Evolutionary conservation across 2,888 invertebrate species (phyloP).

Genomic region (Orthosia gothica): DNA sequence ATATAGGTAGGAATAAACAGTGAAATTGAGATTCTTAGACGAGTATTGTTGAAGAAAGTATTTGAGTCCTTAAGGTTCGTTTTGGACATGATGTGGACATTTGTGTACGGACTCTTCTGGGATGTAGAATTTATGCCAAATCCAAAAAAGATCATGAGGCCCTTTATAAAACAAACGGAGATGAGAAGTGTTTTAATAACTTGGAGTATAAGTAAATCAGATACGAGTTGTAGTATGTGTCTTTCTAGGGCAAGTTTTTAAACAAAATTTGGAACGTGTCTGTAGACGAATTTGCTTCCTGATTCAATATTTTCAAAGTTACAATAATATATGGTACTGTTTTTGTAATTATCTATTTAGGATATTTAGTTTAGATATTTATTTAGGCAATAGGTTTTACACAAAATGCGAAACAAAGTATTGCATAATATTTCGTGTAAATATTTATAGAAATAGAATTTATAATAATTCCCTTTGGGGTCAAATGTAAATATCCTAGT

Average conservation of each 20-base stretch:
- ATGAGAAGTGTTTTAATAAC: neutral
- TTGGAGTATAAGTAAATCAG: neutral
- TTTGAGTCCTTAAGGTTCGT: neutral
- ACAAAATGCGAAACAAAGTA: constrained; percentile 71
- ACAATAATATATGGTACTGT: neutral
- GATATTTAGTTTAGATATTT: constrained; percentile 55
- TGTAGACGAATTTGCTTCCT: neutral
- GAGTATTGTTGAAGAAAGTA: constrained; percentile 8
- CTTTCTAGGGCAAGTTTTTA: neutral
- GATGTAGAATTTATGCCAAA: neutral
- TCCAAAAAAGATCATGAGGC: neutral
- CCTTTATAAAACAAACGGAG: neutral
- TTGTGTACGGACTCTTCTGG: neutral
- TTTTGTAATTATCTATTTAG: constrained; percentile 9
- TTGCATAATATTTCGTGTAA: constrained; percentile 75
- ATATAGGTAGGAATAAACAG: constrained; percentile 51
- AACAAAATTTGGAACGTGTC: neutral
- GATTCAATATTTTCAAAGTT: neutral
- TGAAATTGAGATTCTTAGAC: constrained; percentile 24
- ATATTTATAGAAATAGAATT: constrained; percentile 51
- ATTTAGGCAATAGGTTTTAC: constrained; percentile 61
- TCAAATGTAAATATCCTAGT: constrained; percentile 75
- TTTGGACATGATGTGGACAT: neutral
- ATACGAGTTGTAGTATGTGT: neutral
- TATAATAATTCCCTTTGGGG: constrained; percentile 50